A percentile compares a stretch with the other conserved stretches of the same genome.
Conservation (phyloP, 2,113 vertebrate genomes). For the Ochotona curzoniae region DNA sequence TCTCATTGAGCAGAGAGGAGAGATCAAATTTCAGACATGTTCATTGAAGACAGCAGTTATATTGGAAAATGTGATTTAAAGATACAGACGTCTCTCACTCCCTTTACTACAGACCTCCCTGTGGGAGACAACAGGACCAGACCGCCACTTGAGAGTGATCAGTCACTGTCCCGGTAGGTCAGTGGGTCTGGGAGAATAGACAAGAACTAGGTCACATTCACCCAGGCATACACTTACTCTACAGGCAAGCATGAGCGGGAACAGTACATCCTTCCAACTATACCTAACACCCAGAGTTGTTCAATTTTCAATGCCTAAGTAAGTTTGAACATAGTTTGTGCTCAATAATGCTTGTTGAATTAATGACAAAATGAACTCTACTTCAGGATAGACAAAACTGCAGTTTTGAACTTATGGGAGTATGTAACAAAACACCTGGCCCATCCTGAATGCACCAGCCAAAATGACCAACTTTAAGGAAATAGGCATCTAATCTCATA, state of each 20-base stretch:
- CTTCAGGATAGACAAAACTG: neutral
- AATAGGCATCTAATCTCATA: slow-evolving; percentile 50
- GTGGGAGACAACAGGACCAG: neutral
- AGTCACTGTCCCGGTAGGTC: neutral
- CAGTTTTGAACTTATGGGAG: neutral
- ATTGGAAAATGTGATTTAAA: neutral
- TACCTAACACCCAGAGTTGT: neutral
- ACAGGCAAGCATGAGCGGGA: neutral
- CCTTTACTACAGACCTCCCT: neutral
- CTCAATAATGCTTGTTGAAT: neutral
- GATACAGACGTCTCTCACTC: neutral
- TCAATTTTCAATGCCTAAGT: too few species aligned
- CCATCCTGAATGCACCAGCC: neutral
- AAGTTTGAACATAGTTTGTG: neutral
- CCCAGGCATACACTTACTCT: neutral
- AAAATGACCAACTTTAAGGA: neutral
- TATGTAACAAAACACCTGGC: neutral
- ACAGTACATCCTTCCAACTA: neutral
- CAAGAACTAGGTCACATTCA: neutral
- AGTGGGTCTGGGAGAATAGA: neutral
- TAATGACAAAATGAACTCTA: neutral
- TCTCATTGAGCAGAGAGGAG: neutral
- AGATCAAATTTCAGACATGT: neutral
- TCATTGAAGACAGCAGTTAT: neutral
- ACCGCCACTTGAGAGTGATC: neutral